A percentile compares a stretch with the other conserved stretches of the same genome.
Conservation (phyloP, 2,113 vertebrate species). For the Sialia sialis region DNA sequence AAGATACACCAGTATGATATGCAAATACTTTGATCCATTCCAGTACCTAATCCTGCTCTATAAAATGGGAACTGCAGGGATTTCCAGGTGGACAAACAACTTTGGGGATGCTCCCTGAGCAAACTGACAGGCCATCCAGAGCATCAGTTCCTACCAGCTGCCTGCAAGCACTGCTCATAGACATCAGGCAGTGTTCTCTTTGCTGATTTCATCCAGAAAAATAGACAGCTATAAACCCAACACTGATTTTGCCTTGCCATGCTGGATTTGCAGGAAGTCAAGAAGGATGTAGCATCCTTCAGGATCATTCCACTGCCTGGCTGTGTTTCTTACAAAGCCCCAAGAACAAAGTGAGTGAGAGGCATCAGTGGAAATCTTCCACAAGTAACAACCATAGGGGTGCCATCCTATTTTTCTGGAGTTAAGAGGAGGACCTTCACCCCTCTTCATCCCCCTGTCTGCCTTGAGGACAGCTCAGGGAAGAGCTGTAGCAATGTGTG, state of each 20-base stretch:
- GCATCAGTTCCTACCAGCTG: not conserved
- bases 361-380: not conserved
- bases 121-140: not conserved
- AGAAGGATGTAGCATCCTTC: not conserved
- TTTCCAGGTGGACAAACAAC: not conserved
- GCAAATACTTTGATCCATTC: not conserved
- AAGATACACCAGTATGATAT: not conserved
- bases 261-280: not conserved
- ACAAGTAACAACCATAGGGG: not conserved
- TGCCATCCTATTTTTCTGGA: not conserved
- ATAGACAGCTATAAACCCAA: not conserved
- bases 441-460: not conserved
- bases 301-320: not conserved
- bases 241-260: not conserved
- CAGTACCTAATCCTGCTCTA: not conserved
- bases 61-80: not conserved
- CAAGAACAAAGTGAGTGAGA: not conserved
- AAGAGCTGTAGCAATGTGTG: not conserved
- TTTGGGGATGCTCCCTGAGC: not conserved
- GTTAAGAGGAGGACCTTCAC: not conserved
- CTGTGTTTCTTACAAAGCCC: not conserved
- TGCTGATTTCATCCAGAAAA: not conserved
- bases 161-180: not conserved
- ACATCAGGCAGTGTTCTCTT: not conserved
- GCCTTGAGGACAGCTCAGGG: not conserved